Evolutionary conservation across 2,888 invertebrate species (phyloP).

Genomic region (Papilio protenor): DNA sequence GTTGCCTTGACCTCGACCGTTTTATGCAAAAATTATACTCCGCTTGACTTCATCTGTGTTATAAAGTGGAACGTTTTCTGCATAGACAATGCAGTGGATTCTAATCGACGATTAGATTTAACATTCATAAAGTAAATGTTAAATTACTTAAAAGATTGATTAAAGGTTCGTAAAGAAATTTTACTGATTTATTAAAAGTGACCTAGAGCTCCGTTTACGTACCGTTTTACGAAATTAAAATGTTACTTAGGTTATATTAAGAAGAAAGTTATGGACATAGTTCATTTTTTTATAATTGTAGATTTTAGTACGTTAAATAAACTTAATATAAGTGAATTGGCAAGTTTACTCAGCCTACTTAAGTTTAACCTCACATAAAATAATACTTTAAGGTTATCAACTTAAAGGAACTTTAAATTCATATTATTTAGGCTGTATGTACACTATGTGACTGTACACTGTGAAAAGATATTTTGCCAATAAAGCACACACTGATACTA

Average conservation of each 20-base stretch:
- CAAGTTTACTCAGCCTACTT: not conserved
- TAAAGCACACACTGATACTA: not conserved
- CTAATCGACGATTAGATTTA: not conserved
- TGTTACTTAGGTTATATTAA: too few relatives aligned
- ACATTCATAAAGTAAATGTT: not conserved
- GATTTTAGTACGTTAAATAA: not conserved
- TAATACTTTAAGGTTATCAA: not conserved
- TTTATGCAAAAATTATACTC: constrained; percentile 41
- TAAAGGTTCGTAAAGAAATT: not conserved
- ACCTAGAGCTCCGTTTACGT: too few relatives aligned
- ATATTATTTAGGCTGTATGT: not conserved
- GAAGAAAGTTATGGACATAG: too few relatives aligned
- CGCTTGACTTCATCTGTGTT: constrained; percentile 17
- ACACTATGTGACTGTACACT: too few relatives aligned
- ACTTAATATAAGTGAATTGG: not conserved
- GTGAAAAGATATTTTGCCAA: not conserved
- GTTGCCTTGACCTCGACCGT: constrained; percentile 47
- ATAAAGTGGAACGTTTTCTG: constrained; percentile 13
- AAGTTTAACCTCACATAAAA: not conserved
- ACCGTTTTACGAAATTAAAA: too few relatives aligned
- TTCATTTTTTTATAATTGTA: too few relatives aligned
- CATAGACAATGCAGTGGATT: not conserved
- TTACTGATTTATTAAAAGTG: too few relatives aligned
- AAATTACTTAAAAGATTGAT: not conserved
- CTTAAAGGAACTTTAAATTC: not conserved